Conservation (phyloP, 2,113 vertebrate genomes). For the Periophthalmus modestus region DNA sequence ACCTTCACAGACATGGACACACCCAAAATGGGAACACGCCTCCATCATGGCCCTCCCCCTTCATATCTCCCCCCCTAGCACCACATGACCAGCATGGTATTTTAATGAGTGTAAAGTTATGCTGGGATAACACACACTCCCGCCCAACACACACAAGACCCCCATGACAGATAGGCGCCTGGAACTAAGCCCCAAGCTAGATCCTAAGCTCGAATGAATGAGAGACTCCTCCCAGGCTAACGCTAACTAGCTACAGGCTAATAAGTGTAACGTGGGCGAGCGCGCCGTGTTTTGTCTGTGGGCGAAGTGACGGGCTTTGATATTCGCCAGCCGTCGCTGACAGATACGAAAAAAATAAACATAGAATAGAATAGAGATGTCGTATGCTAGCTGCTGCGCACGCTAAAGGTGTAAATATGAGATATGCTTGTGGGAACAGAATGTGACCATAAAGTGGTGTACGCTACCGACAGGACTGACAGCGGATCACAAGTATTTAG, state of each 20-base stretch:
- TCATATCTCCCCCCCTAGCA: too few species aligned
- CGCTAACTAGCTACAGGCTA: background rate
- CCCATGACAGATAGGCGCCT: too few species aligned
- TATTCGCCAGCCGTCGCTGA: background rate
- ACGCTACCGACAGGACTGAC: background rate
- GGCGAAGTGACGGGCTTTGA: background rate
- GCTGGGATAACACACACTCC: too few species aligned
- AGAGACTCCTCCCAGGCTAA: background rate
- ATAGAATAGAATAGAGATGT: background rate
- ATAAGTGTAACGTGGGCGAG: background rate
- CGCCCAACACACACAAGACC: too few species aligned
- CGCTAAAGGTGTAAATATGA: background rate
- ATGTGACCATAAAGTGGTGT: background rate
- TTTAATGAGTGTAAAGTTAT: too few species aligned
- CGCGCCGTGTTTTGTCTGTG: background rate
- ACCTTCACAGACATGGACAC: too few species aligned
- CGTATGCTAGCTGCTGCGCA: background rate
- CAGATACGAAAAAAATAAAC: background rate
- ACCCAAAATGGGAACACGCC: too few species aligned
- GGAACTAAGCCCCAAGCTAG: background rate
- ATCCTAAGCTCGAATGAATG: background rate
- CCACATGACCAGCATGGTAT: too few species aligned
- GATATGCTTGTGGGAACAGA: background rate
- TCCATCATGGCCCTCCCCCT: too few species aligned
- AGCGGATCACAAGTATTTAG: background rate